Conservation (phyloP, 2,888 invertebrate genomes). For the Ophion slaviceki region DNA sequence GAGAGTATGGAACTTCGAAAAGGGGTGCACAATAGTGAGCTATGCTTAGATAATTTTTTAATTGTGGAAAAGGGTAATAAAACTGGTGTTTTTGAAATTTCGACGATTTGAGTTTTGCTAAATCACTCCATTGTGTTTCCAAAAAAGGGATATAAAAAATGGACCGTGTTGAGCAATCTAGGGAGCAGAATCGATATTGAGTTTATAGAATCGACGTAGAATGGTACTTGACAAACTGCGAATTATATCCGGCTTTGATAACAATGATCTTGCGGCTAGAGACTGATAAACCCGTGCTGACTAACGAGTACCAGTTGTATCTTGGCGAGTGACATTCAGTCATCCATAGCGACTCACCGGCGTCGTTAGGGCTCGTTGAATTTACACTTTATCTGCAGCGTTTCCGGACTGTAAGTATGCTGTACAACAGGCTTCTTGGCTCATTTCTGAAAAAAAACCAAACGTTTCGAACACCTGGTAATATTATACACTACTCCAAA, state of each 20-base stretch:
- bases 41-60: too few relatives aligned
- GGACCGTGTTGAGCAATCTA: too few relatives aligned
- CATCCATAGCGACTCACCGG: slow-evolving; percentile 37
- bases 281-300: slow-evolving; percentile 45
- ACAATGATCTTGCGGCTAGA: neutral
- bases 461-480: too few relatives aligned
- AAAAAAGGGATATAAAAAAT: too few relatives aligned
- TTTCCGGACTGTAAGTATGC: neutral
- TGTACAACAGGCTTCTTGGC: too few relatives aligned
- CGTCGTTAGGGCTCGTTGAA: slow-evolving; percentile 46
- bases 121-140: neutral
- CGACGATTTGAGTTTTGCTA: neutral
- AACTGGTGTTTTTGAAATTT: neutral
- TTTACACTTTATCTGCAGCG: slow-evolving; percentile 29
- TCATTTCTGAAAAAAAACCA: too few relatives aligned
- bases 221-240: too few relatives aligned
- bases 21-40: too few relatives aligned
- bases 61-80: neutral
- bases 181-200: too few relatives aligned
- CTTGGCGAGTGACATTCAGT: slow-evolving; percentile 25
- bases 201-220: too few relatives aligned
- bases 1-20: too few relatives aligned
- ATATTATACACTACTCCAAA: too few relatives aligned
- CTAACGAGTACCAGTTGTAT: slow-evolving; percentile 49
- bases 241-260: neutral